phyloP scores from a whole-genome alignment of 2,797 vertebrate species.

The Rhynchotus rufescens region DNA sequence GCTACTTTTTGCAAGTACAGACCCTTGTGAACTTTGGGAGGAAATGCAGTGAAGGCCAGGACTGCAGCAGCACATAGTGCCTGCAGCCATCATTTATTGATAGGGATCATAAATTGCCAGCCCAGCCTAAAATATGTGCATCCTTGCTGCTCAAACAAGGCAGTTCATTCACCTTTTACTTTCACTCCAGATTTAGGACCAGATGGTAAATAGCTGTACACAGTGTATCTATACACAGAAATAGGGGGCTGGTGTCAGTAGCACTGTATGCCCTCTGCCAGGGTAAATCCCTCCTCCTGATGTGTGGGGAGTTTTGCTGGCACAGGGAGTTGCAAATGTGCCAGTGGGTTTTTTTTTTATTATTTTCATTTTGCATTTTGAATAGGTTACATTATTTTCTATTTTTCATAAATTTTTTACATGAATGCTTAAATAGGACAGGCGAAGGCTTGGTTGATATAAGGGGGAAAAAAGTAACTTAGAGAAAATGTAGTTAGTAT shows the following conservation, averaged over 20 bases:
- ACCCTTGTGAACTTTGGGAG: not conserved
- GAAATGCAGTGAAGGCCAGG: not conserved
- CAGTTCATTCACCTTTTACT: conserved; percentile 1
- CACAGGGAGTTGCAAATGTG: not conserved
- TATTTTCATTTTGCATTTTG: not conserved
- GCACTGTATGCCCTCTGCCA: not conserved
- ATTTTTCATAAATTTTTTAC: not conserved
- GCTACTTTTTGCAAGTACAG: not conserved
- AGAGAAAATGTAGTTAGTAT: not conserved
- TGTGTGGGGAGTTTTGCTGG: not conserved
- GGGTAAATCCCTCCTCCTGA: not conserved
- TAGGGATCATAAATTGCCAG: not conserved
- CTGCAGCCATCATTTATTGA: not conserved
- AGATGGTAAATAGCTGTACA: not conserved
- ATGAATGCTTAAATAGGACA: not conserved
- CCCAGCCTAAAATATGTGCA: fast-evolving
- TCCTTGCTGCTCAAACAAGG: not conserved
- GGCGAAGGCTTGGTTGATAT: not conserved
- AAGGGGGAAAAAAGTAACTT: not conserved
- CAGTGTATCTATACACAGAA: not conserved
- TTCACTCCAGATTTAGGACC: not conserved
- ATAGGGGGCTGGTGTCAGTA: not conserved
- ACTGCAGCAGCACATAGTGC: not conserved
- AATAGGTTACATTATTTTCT: not conserved
- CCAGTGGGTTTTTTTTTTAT: not conserved